A percentile compares a stretch with the other conserved stretches of the same genome.
phyloP scores from a whole-genome alignment of 1,140 invertebrate species.

The Callitettix versicolor region DNA sequence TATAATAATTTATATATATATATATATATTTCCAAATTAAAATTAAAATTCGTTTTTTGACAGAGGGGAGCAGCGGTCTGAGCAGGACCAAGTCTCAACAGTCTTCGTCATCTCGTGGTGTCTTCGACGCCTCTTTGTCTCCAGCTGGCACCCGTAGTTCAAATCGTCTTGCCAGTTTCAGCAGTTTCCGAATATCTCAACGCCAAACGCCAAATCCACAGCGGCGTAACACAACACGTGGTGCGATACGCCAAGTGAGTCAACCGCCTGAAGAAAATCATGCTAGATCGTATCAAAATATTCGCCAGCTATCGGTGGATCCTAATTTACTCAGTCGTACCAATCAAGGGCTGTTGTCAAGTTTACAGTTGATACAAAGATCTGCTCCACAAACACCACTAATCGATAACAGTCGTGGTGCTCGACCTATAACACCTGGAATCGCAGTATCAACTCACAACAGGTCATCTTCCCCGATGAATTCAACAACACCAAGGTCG shows the following conservation, averaged over 20 bases:
- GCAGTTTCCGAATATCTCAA: conserved; percentile 26
- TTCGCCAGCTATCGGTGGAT: conserved; percentile 20
- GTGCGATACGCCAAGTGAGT: conserved; percentile 11
- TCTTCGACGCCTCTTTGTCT: not conserved
- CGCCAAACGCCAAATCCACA: conserved; percentile 17
- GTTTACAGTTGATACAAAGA: conserved; percentile 15
- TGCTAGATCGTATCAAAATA: conserved; percentile 11
- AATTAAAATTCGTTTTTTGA: no score
- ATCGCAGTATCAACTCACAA: not conserved
- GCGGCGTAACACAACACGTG: conserved; percentile 17
- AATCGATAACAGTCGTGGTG: conserved; percentile 9
- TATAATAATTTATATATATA: no score
- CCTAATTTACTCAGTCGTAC: conserved; percentile 19
- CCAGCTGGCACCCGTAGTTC: not conserved
- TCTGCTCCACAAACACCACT: conserved; percentile 15
- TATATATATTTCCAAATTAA: no score
- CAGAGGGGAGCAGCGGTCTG: conserved; percentile 19
- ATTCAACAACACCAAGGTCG: not conserved
- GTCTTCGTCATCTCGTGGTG: conserved; percentile 11
- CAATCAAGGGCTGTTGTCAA: conserved; percentile 9
- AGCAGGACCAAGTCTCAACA: conserved; percentile 25
- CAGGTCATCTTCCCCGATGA: conserved; percentile 15
- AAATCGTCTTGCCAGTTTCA: conserved; percentile 25
- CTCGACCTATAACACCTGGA: not conserved
- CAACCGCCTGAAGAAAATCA: conserved; percentile 7